Conservation (phyloP, 1,140 invertebrate genomes). For the Megalonaias nervosa region DNA sequence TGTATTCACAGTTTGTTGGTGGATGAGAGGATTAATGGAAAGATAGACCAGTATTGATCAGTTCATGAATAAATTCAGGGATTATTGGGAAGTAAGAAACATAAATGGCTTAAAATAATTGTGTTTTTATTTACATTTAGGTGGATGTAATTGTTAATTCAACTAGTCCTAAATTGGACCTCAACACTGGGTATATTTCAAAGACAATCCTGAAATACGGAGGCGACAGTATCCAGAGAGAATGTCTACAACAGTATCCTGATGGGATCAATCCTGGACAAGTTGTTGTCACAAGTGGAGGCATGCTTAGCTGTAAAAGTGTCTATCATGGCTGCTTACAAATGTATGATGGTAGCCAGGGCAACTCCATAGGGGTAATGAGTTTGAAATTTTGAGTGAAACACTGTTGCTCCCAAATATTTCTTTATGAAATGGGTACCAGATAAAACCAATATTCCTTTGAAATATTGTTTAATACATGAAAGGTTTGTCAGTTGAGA, state of each 20-base stretch:
- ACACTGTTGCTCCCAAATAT: too few species aligned
- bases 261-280: constrained; percentile 38
- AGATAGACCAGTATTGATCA: too few species aligned
- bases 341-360: background rate
- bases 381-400: too few species aligned
- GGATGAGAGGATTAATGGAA: too few species aligned
- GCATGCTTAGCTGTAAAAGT: constrained; percentile 41
- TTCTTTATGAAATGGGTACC: too few species aligned
- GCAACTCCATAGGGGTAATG: background rate
- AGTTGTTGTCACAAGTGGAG: constrained; percentile 39
- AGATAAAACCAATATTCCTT: too few species aligned
- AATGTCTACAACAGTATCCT: constrained; percentile 27
- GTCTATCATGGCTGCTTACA: constrained; percentile 34
- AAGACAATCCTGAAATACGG: constrained; percentile 28
- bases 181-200: constrained; percentile 41
- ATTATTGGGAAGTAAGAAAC: too few species aligned
- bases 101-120: too few species aligned
- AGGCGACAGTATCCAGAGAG: constrained; percentile 36
- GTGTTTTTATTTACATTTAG: constrained; percentile 12
- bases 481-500: too few species aligned
- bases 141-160: constrained; percentile 51
- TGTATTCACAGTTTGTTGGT: too few species aligned
- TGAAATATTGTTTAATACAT: too few species aligned
- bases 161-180: constrained; percentile 29
- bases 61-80: too few species aligned